Conservation (phyloP, 1,140 invertebrate genomes). For the Asobara japonica region DNA sequence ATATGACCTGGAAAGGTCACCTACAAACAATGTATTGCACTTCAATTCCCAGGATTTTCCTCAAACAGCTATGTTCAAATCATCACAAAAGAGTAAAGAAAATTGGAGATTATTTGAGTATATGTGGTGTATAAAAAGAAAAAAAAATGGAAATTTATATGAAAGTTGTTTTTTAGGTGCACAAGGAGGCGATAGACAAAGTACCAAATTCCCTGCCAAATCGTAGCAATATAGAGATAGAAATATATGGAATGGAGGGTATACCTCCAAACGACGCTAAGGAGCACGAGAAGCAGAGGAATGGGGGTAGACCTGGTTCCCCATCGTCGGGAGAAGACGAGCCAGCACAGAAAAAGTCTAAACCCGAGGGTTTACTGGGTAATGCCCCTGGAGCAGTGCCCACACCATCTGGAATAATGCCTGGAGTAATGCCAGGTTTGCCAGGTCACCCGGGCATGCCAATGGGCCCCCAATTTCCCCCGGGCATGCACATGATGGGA, state of each 20-base stretch:
- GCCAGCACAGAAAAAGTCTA: conserved; percentile 76
- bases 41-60: too few species aligned
- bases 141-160: too few species aligned
- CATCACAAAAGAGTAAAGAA: too few species aligned
- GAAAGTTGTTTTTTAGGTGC: conserved; percentile 88
- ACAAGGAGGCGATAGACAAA: conserved; percentile 99
- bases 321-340: conserved; percentile 80
- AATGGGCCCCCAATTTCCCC: conserved; percentile 67
- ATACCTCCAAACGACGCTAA: conserved; percentile 95
- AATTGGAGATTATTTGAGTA: too few species aligned
- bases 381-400: conserved; percentile 64
- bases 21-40: too few species aligned
- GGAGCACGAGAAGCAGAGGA: conserved; percentile 91
- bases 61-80: too few species aligned
- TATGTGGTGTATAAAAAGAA: too few species aligned
- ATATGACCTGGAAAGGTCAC: too few species aligned
- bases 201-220: conserved; percentile 98
- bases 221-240: conserved; percentile 98
- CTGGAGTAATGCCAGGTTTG: conserved; percentile 69
- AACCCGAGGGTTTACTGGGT: conserved; percentile 72
- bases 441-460: conserved; percentile 67
- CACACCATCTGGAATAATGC: conserved; percentile 67
- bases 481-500: conserved; percentile 78
- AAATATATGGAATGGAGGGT: conserved; percentile 99
- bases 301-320: conserved; percentile 68